Evolutionary conservation across 2,797 vertebrate species (phyloP).

Genomic region (Ptychadena robeensis): DNA sequence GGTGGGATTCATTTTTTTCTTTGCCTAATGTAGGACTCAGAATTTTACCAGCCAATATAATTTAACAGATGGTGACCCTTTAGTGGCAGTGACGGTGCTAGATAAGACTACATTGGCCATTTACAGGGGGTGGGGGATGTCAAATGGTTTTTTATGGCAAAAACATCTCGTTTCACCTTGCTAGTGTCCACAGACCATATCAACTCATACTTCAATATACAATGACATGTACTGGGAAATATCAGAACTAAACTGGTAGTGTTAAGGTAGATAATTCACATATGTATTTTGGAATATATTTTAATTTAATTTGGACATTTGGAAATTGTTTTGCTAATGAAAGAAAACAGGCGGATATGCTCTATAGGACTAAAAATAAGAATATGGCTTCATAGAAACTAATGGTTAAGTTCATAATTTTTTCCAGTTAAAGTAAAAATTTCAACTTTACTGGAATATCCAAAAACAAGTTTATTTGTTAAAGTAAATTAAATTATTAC

Average conservation of each 20-base stretch:
- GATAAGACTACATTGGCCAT: neutral
- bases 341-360: neutral
- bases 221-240: no score
- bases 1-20: neutral
- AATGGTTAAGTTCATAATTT: no score
- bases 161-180: neutral
- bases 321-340: no score
- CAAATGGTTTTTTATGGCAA: neutral
- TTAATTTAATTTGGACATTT: neutral
- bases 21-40: conserved; percentile 7
- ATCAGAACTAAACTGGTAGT: neutral
- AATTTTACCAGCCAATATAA: conserved; percentile 34
- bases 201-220: no score
- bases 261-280: neutral
- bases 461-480: no score
- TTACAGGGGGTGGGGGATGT: neutral
- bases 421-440: no score
- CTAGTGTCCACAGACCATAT: no score
- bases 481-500: no score
- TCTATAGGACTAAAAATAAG: neutral
- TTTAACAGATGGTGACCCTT: conserved; percentile 29
- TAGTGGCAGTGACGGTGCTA: conserved; percentile 10
- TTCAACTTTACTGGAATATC: no score
- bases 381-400: neutral
- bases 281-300: no score